Evolutionary conservation across 2,113 vertebrate species (phyloP).

Genomic region (Callorhinus ursinus): DNA sequence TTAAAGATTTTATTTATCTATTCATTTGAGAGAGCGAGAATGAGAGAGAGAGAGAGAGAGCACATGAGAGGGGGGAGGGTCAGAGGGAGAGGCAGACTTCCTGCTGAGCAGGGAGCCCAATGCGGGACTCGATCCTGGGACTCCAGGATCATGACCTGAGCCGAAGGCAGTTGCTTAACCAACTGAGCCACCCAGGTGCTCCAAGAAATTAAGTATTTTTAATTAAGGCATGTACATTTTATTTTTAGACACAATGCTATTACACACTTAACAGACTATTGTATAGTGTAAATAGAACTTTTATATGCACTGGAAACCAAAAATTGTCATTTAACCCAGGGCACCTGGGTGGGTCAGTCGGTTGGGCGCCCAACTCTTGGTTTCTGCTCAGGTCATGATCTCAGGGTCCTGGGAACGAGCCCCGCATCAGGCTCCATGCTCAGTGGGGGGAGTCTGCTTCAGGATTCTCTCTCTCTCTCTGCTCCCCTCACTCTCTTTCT

Average conservation of each 20-base stretch:
- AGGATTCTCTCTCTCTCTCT: not conserved
- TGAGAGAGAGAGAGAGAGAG: too few species aligned
- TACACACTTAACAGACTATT: not conserved
- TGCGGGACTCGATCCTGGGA: too few species aligned
- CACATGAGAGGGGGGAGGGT: too few species aligned
- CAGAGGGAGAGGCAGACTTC: too few species aligned
- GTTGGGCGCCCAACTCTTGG: not conserved
- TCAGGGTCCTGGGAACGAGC: not conserved
- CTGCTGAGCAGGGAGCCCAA: too few species aligned
- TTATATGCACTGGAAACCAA: not conserved
- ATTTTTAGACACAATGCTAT: not conserved
- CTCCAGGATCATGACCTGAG: too few species aligned
- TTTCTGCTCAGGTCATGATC: not conserved
- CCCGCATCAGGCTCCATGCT: not conserved
- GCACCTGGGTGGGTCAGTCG: not conserved
- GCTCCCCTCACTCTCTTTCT: not conserved
- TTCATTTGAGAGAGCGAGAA: too few species aligned
- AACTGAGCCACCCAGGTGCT: too few species aligned
- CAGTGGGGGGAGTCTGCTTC: not conserved
- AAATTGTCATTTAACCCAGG: not conserved
- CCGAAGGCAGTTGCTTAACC: too few species aligned
- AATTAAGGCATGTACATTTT: not conserved
- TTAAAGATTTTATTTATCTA: too few species aligned
- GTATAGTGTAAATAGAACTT: not conserved
- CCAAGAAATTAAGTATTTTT: not conserved